phyloP scores from a whole-genome alignment of 2,797 vertebrate genomes.

The Eurystomus glaucurus region DNA sequence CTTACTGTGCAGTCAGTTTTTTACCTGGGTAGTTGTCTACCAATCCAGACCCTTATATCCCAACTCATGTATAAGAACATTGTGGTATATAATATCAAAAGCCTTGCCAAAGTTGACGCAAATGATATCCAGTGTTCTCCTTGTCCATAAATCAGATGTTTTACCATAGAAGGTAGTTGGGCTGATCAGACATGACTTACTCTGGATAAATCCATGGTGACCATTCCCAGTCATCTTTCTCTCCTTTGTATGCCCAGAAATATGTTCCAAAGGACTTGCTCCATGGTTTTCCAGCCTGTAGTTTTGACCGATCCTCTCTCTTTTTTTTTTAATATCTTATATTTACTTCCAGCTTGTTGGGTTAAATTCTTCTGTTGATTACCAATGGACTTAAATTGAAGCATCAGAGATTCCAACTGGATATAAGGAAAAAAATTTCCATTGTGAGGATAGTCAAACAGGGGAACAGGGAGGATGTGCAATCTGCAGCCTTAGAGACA shows the following conservation, averaged over 20 bases:
- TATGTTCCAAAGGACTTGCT: not conserved
- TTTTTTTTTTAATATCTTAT: not conserved
- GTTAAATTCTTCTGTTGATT: not conserved
- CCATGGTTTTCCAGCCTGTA: not conserved
- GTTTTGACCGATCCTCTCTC: not conserved
- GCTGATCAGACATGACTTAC: not conserved
- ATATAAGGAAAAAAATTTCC: not conserved
- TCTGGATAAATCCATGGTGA: not conserved
- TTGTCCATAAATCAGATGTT: not conserved
- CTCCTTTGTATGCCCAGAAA: not conserved
- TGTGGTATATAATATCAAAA: not conserved
- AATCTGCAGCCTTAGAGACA: not conserved
- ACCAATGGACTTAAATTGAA: not conserved
- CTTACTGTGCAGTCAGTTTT: not conserved
- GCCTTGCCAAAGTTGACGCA: fast-evolving
- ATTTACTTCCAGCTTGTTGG: not conserved
- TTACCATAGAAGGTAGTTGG: not conserved
- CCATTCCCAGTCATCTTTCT: not conserved
- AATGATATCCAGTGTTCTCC: not conserved
- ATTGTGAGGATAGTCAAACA: not conserved
- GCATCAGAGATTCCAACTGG: not conserved
- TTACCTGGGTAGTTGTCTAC: not conserved
- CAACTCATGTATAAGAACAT: not conserved
- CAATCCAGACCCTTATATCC: not conserved
- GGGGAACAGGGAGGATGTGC: not conserved